Evolutionary conservation across 2,888 invertebrate species (phyloP).

Genomic region (Platypus cylindrus): DNA sequence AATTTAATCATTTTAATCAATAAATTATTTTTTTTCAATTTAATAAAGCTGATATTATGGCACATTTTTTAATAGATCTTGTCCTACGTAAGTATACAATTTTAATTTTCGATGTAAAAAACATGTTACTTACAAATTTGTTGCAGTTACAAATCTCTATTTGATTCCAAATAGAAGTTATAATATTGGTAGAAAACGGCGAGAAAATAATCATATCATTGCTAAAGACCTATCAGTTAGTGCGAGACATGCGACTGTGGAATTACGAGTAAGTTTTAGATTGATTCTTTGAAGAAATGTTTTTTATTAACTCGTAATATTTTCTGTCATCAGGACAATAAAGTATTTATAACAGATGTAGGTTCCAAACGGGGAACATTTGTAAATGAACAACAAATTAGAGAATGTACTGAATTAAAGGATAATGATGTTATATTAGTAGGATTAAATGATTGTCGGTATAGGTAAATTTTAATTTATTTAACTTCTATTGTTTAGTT

Average conservation of each 20-base stretch:
- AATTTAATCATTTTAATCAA: too few species aligned
- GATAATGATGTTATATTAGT: constrained; percentile 6
- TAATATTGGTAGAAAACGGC: constrained; percentile 1
- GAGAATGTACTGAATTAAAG: background rate
- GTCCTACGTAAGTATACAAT: too few species aligned
- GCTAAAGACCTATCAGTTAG: constrained; percentile 3
- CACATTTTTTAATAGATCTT: too few species aligned
- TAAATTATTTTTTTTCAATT: too few species aligned
- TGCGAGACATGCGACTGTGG: constrained; percentile 4
- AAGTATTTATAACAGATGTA: constrained; percentile 2
- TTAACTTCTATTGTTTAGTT: background rate
- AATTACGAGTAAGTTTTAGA: constrained; percentile 2
- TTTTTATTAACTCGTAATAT: background rate
- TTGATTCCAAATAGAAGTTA: constrained; percentile 2
- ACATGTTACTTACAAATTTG: too few species aligned
- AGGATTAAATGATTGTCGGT: constrained; percentile 3
- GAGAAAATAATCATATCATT: background rate
- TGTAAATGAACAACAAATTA: constrained; percentile 3
- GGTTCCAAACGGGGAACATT: constrained; percentile 4
- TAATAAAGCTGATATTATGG: too few species aligned
- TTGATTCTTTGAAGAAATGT: background rate
- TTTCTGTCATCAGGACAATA: constrained; percentile 1
- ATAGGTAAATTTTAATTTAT: constrained; percentile 1
- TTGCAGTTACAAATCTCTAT: too few species aligned
- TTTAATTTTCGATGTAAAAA: too few species aligned